phyloP scores from a whole-genome alignment of 2,797 vertebrate genomes.

The Tenualosa thibaudeaui region DNA sequence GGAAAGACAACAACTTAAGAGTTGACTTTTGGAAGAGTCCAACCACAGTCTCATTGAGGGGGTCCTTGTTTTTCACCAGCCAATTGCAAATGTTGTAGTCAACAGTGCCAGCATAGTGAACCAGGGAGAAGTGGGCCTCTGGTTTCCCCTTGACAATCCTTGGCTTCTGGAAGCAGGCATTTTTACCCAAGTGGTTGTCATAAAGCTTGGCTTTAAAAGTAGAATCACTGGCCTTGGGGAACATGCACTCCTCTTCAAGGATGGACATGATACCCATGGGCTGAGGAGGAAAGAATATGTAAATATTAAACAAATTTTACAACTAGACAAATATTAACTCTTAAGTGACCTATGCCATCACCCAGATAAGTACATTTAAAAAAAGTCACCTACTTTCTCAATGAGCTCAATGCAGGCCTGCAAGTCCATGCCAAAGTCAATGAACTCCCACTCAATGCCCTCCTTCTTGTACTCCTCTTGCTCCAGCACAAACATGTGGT shows the following conservation, averaged over 20 bases:
- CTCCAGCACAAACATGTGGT: conserved; percentile 9
- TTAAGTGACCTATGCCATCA: too few relatives aligned
- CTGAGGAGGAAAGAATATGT: conserved; percentile 41
- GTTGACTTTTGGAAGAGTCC: conserved; percentile 82
- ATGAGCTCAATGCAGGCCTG: conserved; percentile 79
- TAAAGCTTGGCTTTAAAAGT: conserved; percentile 83
- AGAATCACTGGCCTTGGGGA: conserved; percentile 73
- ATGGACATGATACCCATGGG: conserved; percentile 77
- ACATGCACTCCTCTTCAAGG: conserved; percentile 79
- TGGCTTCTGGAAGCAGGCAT: conserved; percentile 75
- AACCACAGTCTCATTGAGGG: conserved; percentile 83
- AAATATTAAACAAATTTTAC: neutral
- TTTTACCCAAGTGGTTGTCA: conserved; percentile 82
- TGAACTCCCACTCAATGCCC: conserved; percentile 76
- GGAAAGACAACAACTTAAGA: conserved; percentile 62
- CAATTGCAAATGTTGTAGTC: conserved; percentile 83
- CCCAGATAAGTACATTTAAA: neutral
- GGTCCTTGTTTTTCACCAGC: conserved; percentile 83
- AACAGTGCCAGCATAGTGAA: conserved; percentile 80
- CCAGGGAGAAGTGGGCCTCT: conserved; percentile 78
- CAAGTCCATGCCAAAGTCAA: conserved; percentile 79
- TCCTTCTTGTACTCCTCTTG: conserved; percentile 62
- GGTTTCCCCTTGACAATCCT: conserved; percentile 73
- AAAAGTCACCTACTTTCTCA: conserved; percentile 50
- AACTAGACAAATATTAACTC: neutral